Conservation (phyloP, 1,140 invertebrate species). For the Papilio xuthus region DNA sequence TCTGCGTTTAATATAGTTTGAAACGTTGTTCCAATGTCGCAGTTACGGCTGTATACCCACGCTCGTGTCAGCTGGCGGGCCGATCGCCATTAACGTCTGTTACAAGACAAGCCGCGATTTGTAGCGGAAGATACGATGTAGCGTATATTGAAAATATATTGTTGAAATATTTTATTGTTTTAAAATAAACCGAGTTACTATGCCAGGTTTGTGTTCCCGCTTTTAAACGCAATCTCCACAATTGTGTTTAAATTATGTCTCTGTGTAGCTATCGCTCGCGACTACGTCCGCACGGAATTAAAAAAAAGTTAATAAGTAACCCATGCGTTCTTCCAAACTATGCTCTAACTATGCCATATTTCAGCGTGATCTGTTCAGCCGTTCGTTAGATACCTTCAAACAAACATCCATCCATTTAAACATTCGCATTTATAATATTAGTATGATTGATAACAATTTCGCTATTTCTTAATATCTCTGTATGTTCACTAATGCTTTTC, state of each 20-base stretch:
- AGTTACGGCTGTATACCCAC: conserved; percentile 6
- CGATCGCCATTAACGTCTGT: conserved; percentile 22
- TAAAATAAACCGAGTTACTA: not conserved
- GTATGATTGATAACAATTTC: not conserved
- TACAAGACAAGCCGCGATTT: conserved; percentile 29
- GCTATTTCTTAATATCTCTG: too few species aligned
- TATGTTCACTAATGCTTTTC: too few species aligned
- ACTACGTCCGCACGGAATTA: too few species aligned
- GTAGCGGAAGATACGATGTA: conserved; percentile 21
- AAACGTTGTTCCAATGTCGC: conserved; percentile 1
- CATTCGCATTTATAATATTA: too few species aligned
- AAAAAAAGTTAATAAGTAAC: too few species aligned
- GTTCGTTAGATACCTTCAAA: too few species aligned
- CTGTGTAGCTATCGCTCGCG: too few species aligned
- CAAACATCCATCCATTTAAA: too few species aligned
- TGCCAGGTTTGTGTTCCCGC: not conserved
- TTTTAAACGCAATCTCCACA: too few species aligned
- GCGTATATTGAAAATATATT: conserved; percentile 7
- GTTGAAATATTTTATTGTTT: not conserved
- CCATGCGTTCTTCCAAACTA: too few species aligned
- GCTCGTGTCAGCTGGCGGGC: conserved; percentile 2
- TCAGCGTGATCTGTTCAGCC: too few species aligned
- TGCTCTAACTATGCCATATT: too few species aligned
- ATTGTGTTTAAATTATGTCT: not conserved
- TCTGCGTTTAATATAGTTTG: conserved; percentile 15